Percentiles rank a stretch among this genome's conserved stretches.
These are phyloP conservation scores for Drosophila ambigua DNA, from an alignment of 1,140 invertebrate species.

Conservation along the genomic window DNA sequence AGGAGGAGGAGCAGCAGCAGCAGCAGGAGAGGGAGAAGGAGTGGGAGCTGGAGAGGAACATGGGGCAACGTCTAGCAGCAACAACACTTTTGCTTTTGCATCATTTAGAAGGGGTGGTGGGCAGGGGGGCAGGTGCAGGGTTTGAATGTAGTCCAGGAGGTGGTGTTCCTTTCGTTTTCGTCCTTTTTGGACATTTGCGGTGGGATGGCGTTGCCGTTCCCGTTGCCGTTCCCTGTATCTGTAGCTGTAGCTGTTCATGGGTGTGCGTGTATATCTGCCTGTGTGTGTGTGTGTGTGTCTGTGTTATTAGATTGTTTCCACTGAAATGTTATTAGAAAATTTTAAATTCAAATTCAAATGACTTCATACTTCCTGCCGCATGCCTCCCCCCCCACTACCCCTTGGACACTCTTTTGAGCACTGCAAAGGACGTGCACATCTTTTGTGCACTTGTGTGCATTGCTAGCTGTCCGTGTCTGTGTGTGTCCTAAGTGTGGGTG, in stretches of 20 bases:
- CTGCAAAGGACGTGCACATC: constrained; percentile 58
- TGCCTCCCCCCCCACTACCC: background rate
- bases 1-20: background rate
- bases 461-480: background rate
- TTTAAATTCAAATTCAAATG: constrained; percentile 83
- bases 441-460: constrained; percentile 47
- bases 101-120: constrained; percentile 10
- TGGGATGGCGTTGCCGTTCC: constrained; percentile 24
- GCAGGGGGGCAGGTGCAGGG: background rate
- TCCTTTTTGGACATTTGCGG: constrained; percentile 49
- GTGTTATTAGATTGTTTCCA: constrained; percentile 80
- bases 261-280: constrained; percentile 8
- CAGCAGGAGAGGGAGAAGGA: constrained; percentile 3
- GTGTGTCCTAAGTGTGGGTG: background rate
- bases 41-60: constrained; percentile 10
- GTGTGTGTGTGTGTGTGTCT: constrained; percentile 19
- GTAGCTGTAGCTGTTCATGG: background rate
- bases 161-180: constrained; percentile 68
- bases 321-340: constrained; percentile 82
- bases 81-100: constrained; percentile 76
- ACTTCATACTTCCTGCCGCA: constrained; percentile 67
- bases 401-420: constrained; percentile 3
- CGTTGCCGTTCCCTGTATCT: constrained; percentile 3
- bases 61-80: constrained; percentile 21
- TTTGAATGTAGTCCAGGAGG: constrained; percentile 13